Base-by-base conservation (phyloP, 2,797 vertebrate species). In the Thamnophis elegans region DNA sequence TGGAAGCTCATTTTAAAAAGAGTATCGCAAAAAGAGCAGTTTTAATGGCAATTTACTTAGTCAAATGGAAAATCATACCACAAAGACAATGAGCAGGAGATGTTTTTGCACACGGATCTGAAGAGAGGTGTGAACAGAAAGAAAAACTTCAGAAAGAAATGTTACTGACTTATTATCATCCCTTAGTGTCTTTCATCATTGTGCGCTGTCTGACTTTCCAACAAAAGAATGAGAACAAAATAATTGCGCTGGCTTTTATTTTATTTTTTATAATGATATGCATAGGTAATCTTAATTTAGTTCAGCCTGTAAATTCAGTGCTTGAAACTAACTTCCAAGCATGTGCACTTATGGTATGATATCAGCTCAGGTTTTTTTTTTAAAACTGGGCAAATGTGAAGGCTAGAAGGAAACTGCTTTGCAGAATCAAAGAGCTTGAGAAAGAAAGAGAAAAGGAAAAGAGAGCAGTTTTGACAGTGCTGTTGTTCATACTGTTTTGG, bases 101-200 rank as follows among this genome's bases (percentile, higher is more conserved):
- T 51, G 87, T 53, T 90, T 62, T 62, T 25, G 87, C 56, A 8
- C 68, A 90, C 4, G 0, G 62, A 94, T 90, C 92, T 73, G 18
- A 85, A 86, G 32, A 56, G 16, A 54, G 53, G 53, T 73, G n/a
- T 8, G 6, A 28, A 92, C 91, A 91, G 88, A 22, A 82, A 90
- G 73, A 82, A 95, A 95, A 93, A 73, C 88, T 78, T 90, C 90
- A 93, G 88, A 93, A 88, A 92, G 73, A 10, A 51, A 92, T 58
- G 90, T 94, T 89, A 93, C 94, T 96, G 94, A 91, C 14, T 13
- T 0, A 0, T 93, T 94, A 92, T 94, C 94, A 90, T 87, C 92
- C 90, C 86, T 86, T 95, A 94, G 95, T 65, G 89, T 92, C 89
- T 91, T 91, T 78, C 92, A 93, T 91, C 90, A 1, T 92, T 95